Base-by-base conservation (phyloP, 2,113 vertebrate genomes). In the Ailuropoda melanoleuca region DNA sequence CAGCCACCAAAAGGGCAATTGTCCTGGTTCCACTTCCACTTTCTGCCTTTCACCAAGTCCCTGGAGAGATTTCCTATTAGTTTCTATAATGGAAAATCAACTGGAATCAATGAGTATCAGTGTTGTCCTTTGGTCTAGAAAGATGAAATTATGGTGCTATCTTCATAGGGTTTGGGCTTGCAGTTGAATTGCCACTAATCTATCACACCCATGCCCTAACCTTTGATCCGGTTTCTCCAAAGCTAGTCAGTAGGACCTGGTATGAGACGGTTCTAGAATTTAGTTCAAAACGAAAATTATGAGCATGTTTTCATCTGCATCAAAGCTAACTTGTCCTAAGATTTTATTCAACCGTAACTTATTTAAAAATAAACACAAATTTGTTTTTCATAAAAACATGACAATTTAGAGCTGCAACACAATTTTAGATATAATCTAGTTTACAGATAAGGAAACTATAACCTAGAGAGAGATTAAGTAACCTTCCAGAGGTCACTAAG, bases 401-500 rank as follows among this genome's bases (percentile, higher is more conserved):
- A 29, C 34, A 34, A 95, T 55, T 17, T 66, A 74, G 82, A 77
- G 43, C 19, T 60, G 1, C 17, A 96, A 14, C 23, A 64, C 12
- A 85, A 13, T 95, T 95, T 77, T 75, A 87, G 11, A 68, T 86
- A 66, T 5, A 15, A 91, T 64, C 34, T 88, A 26, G 21, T 53
- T 70, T 72, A 39, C 39, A 64, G 93, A 62, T 85, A 93, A 92
- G 50, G 62, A 77, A 81, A 21, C 7, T 72, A 53, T 89, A 55
- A 85, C 8, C 56, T 26, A 74, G 37, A 43, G 56, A 82, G 39
- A 89, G 78, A 60, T 29, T 82, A 68, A 14, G 19, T 4, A 48
- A 75, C 1, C 24, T 91, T 93, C 88, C 95, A 93, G 97, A 97
- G 92, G 74, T 93, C 88, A 23, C 8, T 34, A 3, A 43, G 37